Percentiles rank a stretch among this genome's conserved stretches.
Conservation (phyloP, 2,797 vertebrate species). For the Poecilia gillii region DNA sequence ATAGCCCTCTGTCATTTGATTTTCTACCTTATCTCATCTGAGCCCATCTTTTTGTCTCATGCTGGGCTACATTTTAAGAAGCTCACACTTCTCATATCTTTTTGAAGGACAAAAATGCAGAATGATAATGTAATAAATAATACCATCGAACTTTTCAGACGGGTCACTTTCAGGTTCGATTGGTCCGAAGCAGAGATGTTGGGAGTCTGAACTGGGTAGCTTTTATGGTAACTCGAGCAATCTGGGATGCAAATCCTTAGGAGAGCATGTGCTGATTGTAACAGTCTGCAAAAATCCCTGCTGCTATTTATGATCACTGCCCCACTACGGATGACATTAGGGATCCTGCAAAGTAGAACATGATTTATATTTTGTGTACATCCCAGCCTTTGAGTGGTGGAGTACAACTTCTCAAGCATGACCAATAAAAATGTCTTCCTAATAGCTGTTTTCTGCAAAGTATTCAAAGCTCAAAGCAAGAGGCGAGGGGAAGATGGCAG, state of each 20-base stretch:
- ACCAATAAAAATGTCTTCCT: slow-evolving; percentile 67
- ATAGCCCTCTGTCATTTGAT: slow-evolving; percentile 81
- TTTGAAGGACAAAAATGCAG: slow-evolving; percentile 71
- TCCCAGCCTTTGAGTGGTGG: slow-evolving; percentile 29
- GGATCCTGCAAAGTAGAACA: slow-evolving; percentile 53
- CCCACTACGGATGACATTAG: slow-evolving; percentile 41
- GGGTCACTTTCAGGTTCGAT: slow-evolving; percentile 49
- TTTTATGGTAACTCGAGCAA: slow-evolving; percentile 49
- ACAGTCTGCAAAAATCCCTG: slow-evolving; percentile 47
- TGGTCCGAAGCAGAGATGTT: slow-evolving; percentile 45
- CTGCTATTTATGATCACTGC: slow-evolving; percentile 49
- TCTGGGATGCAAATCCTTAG: slow-evolving; percentile 53
- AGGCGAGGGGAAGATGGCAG: slow-evolving; percentile 45
- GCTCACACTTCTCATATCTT: slow-evolving; percentile 62
- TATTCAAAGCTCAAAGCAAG: slow-evolving; percentile 44
- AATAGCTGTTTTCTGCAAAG: slow-evolving; percentile 61
- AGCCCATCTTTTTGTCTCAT: slow-evolving; percentile 80
- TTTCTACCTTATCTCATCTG: slow-evolving; percentile 78
- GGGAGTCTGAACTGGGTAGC: slow-evolving; percentile 48
- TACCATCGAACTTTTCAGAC: slow-evolving; percentile 42
- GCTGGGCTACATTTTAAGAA: slow-evolving; percentile 76
- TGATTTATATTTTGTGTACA: slow-evolving; percentile 63
- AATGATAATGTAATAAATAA: slow-evolving; percentile 69
- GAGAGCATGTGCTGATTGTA: slow-evolving; percentile 29
- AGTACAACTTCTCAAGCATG: slow-evolving; percentile 59